A percentile compares a stretch with the other conserved stretches of the same genome.
Conservation (phyloP, 2,797 vertebrate genomes). For the Sternotherus odoratus region DNA sequence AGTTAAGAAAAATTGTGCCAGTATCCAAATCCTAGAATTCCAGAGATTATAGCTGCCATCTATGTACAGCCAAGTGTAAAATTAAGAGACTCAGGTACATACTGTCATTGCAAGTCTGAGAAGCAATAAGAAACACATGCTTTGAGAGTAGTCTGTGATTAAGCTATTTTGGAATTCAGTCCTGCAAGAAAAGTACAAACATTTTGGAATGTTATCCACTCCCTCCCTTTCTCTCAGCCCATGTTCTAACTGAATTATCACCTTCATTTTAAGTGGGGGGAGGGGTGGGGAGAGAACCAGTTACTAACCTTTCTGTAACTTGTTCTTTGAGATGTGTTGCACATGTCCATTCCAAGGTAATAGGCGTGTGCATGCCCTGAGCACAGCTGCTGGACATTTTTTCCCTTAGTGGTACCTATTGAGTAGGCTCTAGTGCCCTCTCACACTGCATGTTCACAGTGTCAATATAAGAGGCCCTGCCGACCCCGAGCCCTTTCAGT, state of each 20-base stretch:
- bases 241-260: background rate
- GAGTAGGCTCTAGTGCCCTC: too few relatives aligned
- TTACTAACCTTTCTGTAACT: too few relatives aligned
- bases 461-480: too few relatives aligned
- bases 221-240: background rate
- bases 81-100: background rate
- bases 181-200: background rate
- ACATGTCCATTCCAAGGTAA: too few relatives aligned
- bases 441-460: too few relatives aligned
- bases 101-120: background rate
- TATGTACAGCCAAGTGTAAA: background rate
- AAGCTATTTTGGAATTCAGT: background rate
- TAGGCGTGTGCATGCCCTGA: too few relatives aligned
- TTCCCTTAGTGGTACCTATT: too few relatives aligned
- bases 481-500: too few relatives aligned
- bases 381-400: too few relatives aligned
- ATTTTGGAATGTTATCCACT: background rate
- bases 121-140: background rate
- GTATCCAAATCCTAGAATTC: background rate
- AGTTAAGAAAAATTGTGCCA: background rate
- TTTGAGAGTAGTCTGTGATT: background rate
- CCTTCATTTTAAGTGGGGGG: background rate
- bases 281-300: background rate
- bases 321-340: too few relatives aligned
- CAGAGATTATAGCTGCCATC: background rate